Base-by-base conservation (phyloP, 2,113 vertebrate species). In the Natator depressus region DNA sequence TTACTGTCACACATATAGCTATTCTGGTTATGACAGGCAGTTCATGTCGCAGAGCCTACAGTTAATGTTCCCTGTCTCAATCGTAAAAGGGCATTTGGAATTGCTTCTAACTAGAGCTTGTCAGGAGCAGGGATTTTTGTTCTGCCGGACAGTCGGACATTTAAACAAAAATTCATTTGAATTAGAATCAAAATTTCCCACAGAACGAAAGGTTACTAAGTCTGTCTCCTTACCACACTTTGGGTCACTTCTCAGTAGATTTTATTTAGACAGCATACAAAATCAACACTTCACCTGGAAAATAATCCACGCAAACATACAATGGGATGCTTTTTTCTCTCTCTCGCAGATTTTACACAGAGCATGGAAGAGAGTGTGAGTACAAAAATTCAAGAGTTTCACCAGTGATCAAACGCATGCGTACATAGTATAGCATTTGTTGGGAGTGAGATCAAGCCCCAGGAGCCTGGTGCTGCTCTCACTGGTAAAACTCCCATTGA, bases 231-330 rank as follows among this genome's bases (percentile, higher is more conserved):
- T 84, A 46, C 76, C 85, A 49, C 51, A 54, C 69, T 91, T 94
- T 86, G 83, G 16, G 87, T 95, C 95, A 80, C 76, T 94, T 76
- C 65, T 81, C 90, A 89, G 78, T 93, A 49, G 42, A 59, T 89
- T 93, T 96, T 94, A 89, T 91, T 90, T 93, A 84, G 47, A 87
- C 24, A 82, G 51, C 0, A 0, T 49, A 96, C 54, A n/a, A 84
- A 84, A 87, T 9, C 0, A 0, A 87, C 85, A 50, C 4, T 86
- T 93, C 50, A 1, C 88, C 93, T 59, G 76, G 86, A 82, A 93
- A 93, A 87, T 65, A 3, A 53, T 82, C 95, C 91, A 47, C 94
- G 76, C 80, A 38, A 89, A 51, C 91, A 94, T 93, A 96, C 91
- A 92, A 89, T 59, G 82, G 82, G 57, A 90, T 76, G 57, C 1